Percentiles rank a stretch among this genome's conserved stretches.
phyloP scores from a whole-genome alignment of 2,113 vertebrate genomes.

The Corydoras maculifer region DNA sequence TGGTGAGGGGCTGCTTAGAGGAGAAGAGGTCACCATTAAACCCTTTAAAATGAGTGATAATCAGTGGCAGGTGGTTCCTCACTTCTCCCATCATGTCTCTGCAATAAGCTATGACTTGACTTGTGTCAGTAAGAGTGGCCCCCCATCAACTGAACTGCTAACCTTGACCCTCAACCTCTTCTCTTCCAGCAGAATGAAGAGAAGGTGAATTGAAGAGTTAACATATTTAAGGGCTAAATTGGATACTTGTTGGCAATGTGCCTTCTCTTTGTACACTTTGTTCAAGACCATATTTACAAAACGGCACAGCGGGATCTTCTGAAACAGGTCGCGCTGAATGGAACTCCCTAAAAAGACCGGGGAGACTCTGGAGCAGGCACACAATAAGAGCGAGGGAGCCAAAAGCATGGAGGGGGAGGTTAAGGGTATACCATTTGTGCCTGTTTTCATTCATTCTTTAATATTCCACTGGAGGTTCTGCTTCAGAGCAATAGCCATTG shows the following conservation, averaged over 20 bases:
- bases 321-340: slow-evolving; percentile 50
- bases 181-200: slow-evolving; percentile 42
- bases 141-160: slow-evolving; percentile 20
- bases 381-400: slow-evolving; percentile 46
- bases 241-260: slow-evolving; percentile 53
- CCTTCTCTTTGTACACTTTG: slow-evolving; percentile 53
- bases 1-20: slow-evolving; percentile 69
- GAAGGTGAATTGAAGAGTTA: slow-evolving; percentile 53
- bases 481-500: slow-evolving; percentile 77
- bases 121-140: slow-evolving; percentile 54
- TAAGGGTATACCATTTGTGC: slow-evolving; percentile 39
- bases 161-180: slow-evolving; percentile 50
- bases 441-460: slow-evolving; percentile 63
- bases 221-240: slow-evolving; percentile 48
- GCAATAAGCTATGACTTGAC: slow-evolving; percentile 55
- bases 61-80: slow-evolving; percentile 70
- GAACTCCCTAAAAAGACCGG: slow-evolving; percentile 46
- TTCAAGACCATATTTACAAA: slow-evolving; percentile 62
- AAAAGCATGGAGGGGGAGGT: slow-evolving; percentile 47
- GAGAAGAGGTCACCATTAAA: slow-evolving; percentile 73
- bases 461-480: slow-evolving; percentile 73
- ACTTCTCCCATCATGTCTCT: slow-evolving; percentile 60
- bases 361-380: slow-evolving; percentile 56
- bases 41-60: slow-evolving; percentile 65
- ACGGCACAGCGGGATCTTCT: slow-evolving; percentile 56